Evolutionary conservation across 2,113 vertebrate species (phyloP).

Genomic region (Melanotaenia duboulayi): DNA sequence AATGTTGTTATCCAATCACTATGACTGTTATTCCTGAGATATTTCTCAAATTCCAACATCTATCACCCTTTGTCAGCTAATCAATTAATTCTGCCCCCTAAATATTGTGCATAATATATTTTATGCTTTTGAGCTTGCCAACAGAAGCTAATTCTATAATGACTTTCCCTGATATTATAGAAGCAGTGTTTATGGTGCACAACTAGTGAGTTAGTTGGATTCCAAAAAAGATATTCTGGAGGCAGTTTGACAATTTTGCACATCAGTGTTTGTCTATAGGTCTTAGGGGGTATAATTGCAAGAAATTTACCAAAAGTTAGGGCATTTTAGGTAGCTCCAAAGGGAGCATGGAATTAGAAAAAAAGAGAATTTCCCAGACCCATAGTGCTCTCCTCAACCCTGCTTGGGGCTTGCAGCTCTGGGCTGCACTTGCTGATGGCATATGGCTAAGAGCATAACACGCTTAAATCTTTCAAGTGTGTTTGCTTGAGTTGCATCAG

Average conservation of each 20-base stretch:
- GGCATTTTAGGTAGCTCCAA: background rate
- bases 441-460: background rate
- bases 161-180: background rate
- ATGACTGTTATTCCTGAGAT: slow-evolving; percentile 10
- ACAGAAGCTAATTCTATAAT: background rate
- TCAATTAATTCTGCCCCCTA: slow-evolving; percentile 16
- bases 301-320: slow-evolving; percentile 1
- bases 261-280: background rate
- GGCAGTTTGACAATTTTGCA: background rate
- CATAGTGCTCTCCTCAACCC: background rate
- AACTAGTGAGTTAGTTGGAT: background rate
- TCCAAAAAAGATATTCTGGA: background rate
- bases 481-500: background rate
- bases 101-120: background rate
- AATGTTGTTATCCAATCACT: too few species aligned
- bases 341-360: background rate
- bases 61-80: background rate
- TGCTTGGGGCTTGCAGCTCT: background rate
- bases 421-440: background rate
- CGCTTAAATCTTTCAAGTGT: background rate
- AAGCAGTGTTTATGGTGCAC: background rate
- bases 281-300: background rate
- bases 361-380: background rate
- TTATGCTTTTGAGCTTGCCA: background rate
- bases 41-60: slow-evolving; percentile 19